Percentiles rank a stretch among this genome's conserved stretches.
Conservation (phyloP, 1,140 invertebrate genomes). For the Nebria ingens region DNA sequence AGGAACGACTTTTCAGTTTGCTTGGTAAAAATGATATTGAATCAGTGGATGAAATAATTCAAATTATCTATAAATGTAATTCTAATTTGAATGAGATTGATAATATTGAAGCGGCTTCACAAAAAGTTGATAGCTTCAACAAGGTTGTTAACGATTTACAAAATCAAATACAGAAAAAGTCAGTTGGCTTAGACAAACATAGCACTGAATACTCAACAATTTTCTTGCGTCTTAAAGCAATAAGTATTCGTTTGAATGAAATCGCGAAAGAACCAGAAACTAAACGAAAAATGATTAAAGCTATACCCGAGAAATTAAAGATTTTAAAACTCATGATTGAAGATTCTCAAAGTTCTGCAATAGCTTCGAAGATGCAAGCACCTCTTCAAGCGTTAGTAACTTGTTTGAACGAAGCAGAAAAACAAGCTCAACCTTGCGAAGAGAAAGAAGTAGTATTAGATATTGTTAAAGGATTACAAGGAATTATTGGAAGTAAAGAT, state of each 20-base stretch:
- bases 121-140: neutral
- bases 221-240: neutral
- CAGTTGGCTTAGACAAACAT: neutral
- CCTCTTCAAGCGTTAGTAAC: neutral
- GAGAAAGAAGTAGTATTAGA: neutral
- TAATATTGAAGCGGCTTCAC: neutral
- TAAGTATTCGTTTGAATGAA: neutral
- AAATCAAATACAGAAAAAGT: neutral
- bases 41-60: neutral
- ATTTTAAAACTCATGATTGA: neutral
- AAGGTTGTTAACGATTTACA: neutral
- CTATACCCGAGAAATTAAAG: neutral
- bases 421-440: neutral
- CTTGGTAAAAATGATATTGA: neutral
- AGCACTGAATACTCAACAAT: neutral
- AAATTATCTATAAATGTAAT: neutral
- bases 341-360: neutral
- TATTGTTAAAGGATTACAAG: neutral
- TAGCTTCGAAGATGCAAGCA: neutral
- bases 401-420: neutral
- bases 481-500: neutral
- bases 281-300: slow-evolving; percentile 2
- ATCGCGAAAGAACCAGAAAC: neutral
- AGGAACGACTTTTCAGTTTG: neutral
- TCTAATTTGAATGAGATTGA: neutral